These are phyloP conservation scores for Schlechtendalia chinensis DNA, from an alignment of 1,140 invertebrate species.

Conservation along the genomic window DNA sequence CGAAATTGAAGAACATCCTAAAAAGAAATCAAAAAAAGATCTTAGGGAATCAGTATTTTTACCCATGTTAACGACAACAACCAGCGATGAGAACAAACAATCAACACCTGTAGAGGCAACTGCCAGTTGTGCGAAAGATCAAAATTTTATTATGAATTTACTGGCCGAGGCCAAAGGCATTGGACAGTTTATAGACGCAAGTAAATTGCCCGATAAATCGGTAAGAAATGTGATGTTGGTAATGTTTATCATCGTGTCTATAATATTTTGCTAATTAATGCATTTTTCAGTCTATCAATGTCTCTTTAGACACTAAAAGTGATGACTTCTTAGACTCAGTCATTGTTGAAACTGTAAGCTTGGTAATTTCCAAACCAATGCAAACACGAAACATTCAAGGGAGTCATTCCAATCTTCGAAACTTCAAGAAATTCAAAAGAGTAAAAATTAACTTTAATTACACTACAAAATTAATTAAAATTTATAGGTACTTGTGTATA, in stretches of 20 bases:
- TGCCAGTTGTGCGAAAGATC: neutral
- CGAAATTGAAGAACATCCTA: constrained; percentile 30
- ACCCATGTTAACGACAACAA: neutral
- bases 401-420: constrained; percentile 19
- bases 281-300: neutral
- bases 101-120: neutral
- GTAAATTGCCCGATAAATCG: neutral
- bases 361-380: neutral
- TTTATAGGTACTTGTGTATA: neutral
- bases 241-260: neutral
- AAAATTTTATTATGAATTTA: constrained; percentile 33
- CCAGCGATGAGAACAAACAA: neutral
- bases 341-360: constrained; percentile 5
- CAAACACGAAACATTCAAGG: neutral
- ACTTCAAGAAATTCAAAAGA: constrained; percentile 49
- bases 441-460: constrained; percentile 22
- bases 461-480: too few species aligned
- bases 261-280: neutral
- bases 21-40: constrained; percentile 4
- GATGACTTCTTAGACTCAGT: constrained; percentile 7
- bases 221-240: neutral
- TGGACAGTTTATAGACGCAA: constrained; percentile 28
- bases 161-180: neutral
- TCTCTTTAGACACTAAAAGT: neutral
- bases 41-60: neutral